These are phyloP conservation scores for Lymantria dispar DNA, from an alignment of 2,888 invertebrate genomes.

Conservation along the genomic window DNA sequence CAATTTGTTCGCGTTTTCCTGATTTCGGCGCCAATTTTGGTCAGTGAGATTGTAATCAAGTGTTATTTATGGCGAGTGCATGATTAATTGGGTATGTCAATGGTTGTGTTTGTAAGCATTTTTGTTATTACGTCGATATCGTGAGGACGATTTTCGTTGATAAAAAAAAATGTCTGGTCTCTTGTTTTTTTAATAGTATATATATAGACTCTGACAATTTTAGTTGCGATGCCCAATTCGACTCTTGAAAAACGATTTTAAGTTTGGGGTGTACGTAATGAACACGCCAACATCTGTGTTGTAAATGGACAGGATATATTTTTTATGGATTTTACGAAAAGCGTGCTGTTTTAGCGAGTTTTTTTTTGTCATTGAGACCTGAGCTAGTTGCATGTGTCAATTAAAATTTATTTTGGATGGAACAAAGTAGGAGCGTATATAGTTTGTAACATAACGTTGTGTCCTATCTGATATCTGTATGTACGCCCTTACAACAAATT, in stretches of 20 bases:
- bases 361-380: conserved; percentile 36
- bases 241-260: conserved; percentile 42
- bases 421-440: conserved; percentile 38
- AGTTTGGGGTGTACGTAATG: conserved; percentile 48
- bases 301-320: conserved; percentile 51
- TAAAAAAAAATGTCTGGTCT: conserved; percentile 46
- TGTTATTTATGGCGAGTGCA: conserved; percentile 24
- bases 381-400: conserved; percentile 42
- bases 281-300: conserved; percentile 45
- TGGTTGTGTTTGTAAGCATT: conserved; percentile 68
- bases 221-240: conserved; percentile 46
- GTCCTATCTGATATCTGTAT: conserved; percentile 12
- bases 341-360: conserved; percentile 34
- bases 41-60: conserved; percentile 26
- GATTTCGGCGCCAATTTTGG: conserved; percentile 19
- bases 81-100: conserved; percentile 37
- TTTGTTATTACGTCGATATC: conserved; percentile 64
- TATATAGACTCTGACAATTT: conserved; percentile 37
- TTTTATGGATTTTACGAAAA: conserved; percentile 57
- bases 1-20: conserved; percentile 21
- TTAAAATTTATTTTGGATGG: conserved; percentile 39
- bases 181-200: conserved; percentile 28
- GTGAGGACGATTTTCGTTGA: conserved; percentile 57
- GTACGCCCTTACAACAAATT: conserved; percentile 24
- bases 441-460: conserved; percentile 11